These are phyloP conservation scores for Teleiodes luculella DNA, from an alignment of 2,888 invertebrate genomes.

Conservation along the genomic window DNA sequence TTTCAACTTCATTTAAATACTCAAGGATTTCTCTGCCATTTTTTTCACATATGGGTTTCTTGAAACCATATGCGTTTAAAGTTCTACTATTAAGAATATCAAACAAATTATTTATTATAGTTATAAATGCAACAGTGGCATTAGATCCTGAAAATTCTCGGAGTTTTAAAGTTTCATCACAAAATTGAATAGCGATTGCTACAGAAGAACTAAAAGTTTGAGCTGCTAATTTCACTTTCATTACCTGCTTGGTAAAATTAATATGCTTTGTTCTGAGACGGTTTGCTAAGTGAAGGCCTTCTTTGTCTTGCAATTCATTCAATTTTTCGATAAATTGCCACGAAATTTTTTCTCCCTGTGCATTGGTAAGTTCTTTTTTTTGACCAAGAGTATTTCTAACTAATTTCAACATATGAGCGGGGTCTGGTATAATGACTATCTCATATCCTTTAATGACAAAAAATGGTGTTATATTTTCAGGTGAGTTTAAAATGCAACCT, in stretches of 20 bases:
- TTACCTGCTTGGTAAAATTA: conserved; percentile 18
- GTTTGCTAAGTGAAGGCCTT: conserved; percentile 22
- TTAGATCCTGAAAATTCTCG: conserved; percentile 12
- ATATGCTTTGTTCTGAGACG: conserved; percentile 16
- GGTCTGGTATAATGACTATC: no score
- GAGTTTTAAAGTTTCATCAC: conserved; percentile 10
- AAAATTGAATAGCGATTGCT: conserved; percentile 19
- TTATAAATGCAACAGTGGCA: conserved; percentile 20
- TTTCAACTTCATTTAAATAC: no score
- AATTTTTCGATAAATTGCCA: conserved; percentile 16
- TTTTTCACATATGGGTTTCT: conserved; percentile 6
- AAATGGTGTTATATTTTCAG: no score
- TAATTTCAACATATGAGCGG: no score
- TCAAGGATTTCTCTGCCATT: no score
- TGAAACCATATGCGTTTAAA: conserved; percentile 13
- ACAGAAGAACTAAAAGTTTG: conserved; percentile 22
- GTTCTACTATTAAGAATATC: conserved; percentile 22
- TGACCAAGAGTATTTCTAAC: no score
- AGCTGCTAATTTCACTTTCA: conserved; percentile 22
- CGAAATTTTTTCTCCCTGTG: neutral
- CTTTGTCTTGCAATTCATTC: conserved; percentile 17
- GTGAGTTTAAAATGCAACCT: conserved; percentile 12
- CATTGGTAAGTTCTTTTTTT: neutral
- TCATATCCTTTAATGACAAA: no score
- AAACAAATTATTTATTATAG: conserved; percentile 20